Evolutionary conservation across 2,113 vertebrate genomes (phyloP).

Genomic region (Noturus placidus): DNA sequence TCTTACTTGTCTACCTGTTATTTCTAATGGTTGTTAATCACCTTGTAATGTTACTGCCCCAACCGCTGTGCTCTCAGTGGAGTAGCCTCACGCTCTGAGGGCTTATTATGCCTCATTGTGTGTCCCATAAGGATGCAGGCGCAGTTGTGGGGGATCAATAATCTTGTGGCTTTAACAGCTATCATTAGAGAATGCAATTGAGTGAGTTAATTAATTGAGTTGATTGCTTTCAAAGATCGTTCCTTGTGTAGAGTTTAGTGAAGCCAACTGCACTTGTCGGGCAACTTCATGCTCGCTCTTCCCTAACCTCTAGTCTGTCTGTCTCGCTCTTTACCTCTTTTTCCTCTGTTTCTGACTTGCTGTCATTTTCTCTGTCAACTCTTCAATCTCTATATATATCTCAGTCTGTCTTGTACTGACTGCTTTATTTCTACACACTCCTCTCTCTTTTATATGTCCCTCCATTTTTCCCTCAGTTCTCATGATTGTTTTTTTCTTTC

Average conservation of each 20-base stretch:
- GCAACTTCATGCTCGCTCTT: not conserved
- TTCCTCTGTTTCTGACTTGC: constrained; percentile 9
- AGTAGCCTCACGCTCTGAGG: not conserved
- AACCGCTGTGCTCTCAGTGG: not conserved
- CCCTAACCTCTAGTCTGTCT: not conserved
- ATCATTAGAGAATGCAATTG: constrained; percentile 11
- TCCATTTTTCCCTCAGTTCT: not conserved
- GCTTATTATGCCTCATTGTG: constrained; percentile 11
- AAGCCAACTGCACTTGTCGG: constrained; percentile 15
- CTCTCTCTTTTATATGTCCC: not conserved
- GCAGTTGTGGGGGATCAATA: constrained; percentile 9
- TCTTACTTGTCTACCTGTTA: not conserved
- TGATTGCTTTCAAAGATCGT: constrained; percentile 28
- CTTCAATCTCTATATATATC: not conserved
- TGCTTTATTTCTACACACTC: not conserved
- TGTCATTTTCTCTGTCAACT: constrained; percentile 1
- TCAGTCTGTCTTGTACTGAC: not conserved
- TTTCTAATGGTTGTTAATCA: not conserved
- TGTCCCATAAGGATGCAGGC: not conserved
- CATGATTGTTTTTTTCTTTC: not conserved
- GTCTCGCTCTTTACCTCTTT: not conserved
- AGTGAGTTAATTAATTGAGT: constrained; percentile 32
- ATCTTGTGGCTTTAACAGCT: constrained; percentile 2
- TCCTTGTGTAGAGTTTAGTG: not conserved
- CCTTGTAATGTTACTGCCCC: not conserved